Conservation (phyloP, 2,797 vertebrate genomes). For the Notamacropus eugenii region DNA sequence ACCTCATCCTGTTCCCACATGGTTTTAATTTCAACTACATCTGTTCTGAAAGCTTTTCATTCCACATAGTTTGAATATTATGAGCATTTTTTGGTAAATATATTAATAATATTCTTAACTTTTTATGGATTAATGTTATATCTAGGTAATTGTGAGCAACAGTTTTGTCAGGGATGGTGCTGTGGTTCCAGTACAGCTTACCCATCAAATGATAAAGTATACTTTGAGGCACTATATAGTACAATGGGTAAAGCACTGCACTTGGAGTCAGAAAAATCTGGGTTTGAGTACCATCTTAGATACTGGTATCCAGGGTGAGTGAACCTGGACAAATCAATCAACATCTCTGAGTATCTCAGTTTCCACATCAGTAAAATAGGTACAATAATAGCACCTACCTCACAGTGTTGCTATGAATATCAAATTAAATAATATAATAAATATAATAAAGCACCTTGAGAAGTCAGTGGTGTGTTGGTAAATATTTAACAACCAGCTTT, state of each 20-base stretch:
- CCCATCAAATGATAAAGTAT: not conserved
- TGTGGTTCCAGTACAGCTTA: not conserved
- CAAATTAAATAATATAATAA: not conserved
- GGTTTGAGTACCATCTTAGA: not conserved
- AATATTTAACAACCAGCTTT: not conserved
- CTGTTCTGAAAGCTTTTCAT: not conserved
- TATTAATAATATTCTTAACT: not conserved
- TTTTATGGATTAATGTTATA: not conserved
- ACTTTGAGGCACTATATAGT: not conserved
- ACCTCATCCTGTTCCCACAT: too few species aligned
- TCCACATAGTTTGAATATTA: not conserved
- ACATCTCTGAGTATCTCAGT: not conserved
- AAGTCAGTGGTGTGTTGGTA: not conserved
- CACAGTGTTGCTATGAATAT: not conserved
- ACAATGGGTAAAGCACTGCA: too few species aligned
- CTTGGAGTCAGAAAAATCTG: not conserved
- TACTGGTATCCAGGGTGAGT: not conserved
- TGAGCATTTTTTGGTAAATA: not conserved
- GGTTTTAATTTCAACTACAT: not conserved
- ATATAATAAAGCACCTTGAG: not conserved
- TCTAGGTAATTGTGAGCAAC: not conserved
- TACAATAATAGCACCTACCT: slow-evolving; percentile 58
- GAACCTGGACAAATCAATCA: not conserved
- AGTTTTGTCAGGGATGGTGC: not conserved
- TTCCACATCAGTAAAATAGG: not conserved